Evolutionary conservation across 2,888 invertebrate genomes (phyloP).

Genomic region (Pharmacophagus antenor): DNA sequence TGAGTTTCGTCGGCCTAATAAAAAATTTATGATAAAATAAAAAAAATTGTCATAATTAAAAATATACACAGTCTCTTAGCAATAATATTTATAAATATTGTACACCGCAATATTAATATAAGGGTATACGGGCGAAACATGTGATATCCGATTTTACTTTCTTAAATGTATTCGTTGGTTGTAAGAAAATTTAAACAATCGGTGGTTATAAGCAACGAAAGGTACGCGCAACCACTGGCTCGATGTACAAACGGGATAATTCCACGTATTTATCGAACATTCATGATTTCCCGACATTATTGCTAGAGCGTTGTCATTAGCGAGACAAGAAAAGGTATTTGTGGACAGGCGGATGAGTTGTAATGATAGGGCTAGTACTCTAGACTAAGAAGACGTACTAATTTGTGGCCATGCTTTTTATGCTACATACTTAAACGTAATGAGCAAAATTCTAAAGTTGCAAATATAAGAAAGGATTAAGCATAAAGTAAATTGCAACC

Average conservation of each 20-base stretch:
- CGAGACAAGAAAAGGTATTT: conserved; percentile 19
- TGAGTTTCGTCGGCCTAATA: too few relatives aligned
- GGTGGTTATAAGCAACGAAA: too few relatives aligned
- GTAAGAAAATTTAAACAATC: background rate
- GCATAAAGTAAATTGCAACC: conserved; percentile 7
- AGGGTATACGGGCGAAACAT: too few relatives aligned
- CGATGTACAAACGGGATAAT: conserved; percentile 23
- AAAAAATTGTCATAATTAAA: too few relatives aligned
- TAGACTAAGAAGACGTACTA: conserved; percentile 29
- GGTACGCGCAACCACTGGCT: background rate
- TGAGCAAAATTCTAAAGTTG: conserved; percentile 16
- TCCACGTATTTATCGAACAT: conserved; percentile 24
- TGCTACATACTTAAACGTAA: conserved; percentile 23
- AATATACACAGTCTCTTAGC: too few relatives aligned
- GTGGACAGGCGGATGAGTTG: conserved; percentile 30
- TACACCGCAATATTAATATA: too few relatives aligned
- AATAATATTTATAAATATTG: too few relatives aligned
- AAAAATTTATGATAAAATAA: too few relatives aligned
- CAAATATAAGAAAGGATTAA: conserved; percentile 14
- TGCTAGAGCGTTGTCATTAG: conserved; percentile 25
- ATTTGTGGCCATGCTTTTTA: conserved; percentile 29
- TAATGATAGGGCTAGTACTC: conserved; percentile 33
- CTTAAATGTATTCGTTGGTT: conserved; percentile 2
- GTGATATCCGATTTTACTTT: too few relatives aligned
- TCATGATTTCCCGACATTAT: conserved; percentile 15